A percentile compares a stretch with the other conserved stretches of the same genome.
Evolutionary conservation across 1,140 invertebrate species (phyloP).

Genomic region (Adelges cooleyi): DNA sequence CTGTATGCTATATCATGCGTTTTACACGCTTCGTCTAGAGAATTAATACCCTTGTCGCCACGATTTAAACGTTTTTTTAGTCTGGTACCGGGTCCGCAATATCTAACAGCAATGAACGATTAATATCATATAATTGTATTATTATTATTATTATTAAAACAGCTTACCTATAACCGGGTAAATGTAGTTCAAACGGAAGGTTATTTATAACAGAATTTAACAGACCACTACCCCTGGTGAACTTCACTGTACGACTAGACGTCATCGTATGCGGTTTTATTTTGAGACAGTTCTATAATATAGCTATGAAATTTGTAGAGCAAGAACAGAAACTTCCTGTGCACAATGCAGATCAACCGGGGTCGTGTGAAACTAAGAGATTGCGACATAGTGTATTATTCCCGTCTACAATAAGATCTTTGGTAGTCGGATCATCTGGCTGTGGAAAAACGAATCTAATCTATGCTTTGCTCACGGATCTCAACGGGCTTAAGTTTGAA

Average conservation of each 20-base stretch:
- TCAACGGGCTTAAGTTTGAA: slow-evolving; percentile 38
- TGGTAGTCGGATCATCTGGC: slow-evolving; percentile 35
- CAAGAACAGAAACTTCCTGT: background rate
- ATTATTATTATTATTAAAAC: background rate
- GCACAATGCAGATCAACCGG: background rate
- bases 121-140: slow-evolving; percentile 30
- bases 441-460: slow-evolving; percentile 39
- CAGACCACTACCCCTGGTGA: slow-evolving; percentile 31
- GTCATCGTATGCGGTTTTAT: background rate
- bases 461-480: slow-evolving; percentile 34
- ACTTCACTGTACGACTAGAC: background rate
- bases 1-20: slow-evolving; percentile 41
- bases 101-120: slow-evolving; percentile 33
- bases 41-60: slow-evolving; percentile 37
- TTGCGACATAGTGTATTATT: slow-evolving; percentile 31
- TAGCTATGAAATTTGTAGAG: background rate
- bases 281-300: background rate
- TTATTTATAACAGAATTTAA: slow-evolving; percentile 38
- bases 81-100: slow-evolving; percentile 42
- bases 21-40: slow-evolving; percentile 40
- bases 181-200: slow-evolving; percentile 40
- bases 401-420: slow-evolving; percentile 33
- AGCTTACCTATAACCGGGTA: slow-evolving; percentile 34
- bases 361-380: background rate
- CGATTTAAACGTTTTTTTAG: slow-evolving; percentile 37